Base-by-base conservation (phyloP, 1,140 invertebrate species). In the Caenorhabditis brenneri region DNA sequence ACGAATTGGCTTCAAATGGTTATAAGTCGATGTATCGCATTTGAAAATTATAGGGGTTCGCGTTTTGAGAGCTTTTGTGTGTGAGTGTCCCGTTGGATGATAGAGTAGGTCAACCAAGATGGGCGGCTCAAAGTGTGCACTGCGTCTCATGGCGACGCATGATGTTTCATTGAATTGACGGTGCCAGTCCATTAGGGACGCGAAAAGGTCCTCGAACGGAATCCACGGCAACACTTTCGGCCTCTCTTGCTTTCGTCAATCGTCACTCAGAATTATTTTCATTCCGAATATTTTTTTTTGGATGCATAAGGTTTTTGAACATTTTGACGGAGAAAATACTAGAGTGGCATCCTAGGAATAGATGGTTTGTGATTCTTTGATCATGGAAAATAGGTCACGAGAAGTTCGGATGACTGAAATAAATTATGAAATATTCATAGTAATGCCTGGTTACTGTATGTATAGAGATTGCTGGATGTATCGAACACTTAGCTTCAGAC, bases 41-140 rank as follows among this genome's bases (percentile, higher is more conserved):
- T 74, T n/a, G 65, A 74, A 74, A 74, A 74, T 74, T 74, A 74
- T 74, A 74, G 65, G 65, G 36, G 27, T 39, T 74, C 36, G 33
- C 65, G 65, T 42, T 74, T 74, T 74, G 65, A 74, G 36, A 74
- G 65, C 65, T 74, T 74, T 55, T 74, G 29, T 58, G 58, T 74
- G 24, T 74, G 29, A 27, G 58, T 74, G 24, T 58, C 65, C 65
- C 65, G 65, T 74, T 74, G 33, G 65, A 74, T 74, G 65, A 74
- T 74, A 74, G 65, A 74, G 36, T 74, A 74, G 65, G 65, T 74
- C 65, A 42, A 74, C 19, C 65, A 27, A 74, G 65, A 74, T 74
- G 65, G 65, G 65, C 65, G 65, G 65, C 65, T 19, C 36, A 46
- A 74, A 74, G 65, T 74, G 65, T 42, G 65, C 5, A 46, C 36